These are phyloP conservation scores for Leptopterna dolabrata DNA, from an alignment of 2,888 invertebrate species.

Conservation along the genomic window DNA sequence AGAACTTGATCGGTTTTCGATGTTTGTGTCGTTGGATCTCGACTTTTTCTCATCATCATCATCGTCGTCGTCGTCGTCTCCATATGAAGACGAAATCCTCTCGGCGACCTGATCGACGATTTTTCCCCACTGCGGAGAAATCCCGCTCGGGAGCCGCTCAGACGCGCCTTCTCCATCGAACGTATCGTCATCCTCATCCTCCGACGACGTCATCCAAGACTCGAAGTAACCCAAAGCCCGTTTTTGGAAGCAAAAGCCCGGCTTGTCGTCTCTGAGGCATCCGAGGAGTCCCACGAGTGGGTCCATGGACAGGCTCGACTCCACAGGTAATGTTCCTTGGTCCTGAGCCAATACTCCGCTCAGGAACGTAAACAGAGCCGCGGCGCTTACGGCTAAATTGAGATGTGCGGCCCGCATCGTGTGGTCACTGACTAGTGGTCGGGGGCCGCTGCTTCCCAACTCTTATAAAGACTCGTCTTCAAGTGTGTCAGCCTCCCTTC, in stretches of 20 bases:
- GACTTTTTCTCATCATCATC: constrained; percentile 39
- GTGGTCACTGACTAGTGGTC: constrained; percentile 47
- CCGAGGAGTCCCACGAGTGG: constrained; percentile 54
- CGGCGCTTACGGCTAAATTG: constrained; percentile 4
- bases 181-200: constrained; percentile 54
- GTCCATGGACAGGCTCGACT: constrained; percentile 52
- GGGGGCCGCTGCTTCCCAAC: background rate
- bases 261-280: constrained; percentile 53
- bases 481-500: constrained; percentile 50
- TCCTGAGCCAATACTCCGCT: background rate
- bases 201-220: constrained; percentile 56
- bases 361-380: background rate
- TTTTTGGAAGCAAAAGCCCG: constrained; percentile 57
- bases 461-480: constrained; percentile 52
- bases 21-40: background rate
- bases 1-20: constrained; percentile 8
- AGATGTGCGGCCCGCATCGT: background rate
- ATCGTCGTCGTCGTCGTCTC: constrained; percentile 52
- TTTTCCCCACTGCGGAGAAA: constrained; percentile 58
- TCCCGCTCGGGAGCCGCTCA: constrained; percentile 51
- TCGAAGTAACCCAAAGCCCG: constrained; percentile 57
- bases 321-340: constrained; percentile 31
- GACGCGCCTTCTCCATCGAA: constrained; percentile 47
- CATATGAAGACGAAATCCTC: constrained; percentile 57
- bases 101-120: constrained; percentile 59